phyloP scores from a whole-genome alignment of 23 tunicate genomes.

The Botrylloides violaceus region DNA sequence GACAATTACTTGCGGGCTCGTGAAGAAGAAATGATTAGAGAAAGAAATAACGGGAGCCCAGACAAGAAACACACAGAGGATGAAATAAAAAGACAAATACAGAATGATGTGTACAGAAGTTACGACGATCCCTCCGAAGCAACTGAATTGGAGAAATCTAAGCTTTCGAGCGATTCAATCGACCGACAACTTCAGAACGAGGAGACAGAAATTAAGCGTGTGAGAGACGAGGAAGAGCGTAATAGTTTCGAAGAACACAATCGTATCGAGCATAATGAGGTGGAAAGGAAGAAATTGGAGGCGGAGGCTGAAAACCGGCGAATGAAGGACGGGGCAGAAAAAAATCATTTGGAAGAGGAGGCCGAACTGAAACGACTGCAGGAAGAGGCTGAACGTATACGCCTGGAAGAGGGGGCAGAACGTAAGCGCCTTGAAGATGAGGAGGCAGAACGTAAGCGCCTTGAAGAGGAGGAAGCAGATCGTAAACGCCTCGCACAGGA shows the following conservation, averaged over 20 bases:
- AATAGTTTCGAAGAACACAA: background rate
- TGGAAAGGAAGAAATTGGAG: constrained; percentile 3
- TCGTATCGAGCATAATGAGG: background rate
- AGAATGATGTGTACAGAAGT: no score
- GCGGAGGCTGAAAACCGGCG: background rate
- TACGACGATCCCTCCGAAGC: background rate
- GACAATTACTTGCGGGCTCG: background rate
- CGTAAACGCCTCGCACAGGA: constrained; percentile 8
- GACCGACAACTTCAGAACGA: background rate
- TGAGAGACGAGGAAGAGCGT: constrained; percentile 1
- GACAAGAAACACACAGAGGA: background rate
- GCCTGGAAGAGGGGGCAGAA: background rate
- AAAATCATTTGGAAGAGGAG: constrained; percentile 5
- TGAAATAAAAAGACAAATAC: background rate
- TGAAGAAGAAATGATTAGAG: background rate
- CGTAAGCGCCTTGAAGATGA: background rate
- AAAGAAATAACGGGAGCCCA: background rate
- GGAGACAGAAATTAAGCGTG: background rate
- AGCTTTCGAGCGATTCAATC: background rate
- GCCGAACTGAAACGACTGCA: background rate
- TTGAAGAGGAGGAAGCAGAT: constrained; percentile 9
- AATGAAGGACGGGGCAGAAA: constrained; percentile 15
- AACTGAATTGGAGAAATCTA: background rate
- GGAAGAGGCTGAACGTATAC: constrained; percentile 21
- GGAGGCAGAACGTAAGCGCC: constrained; percentile 1